Conservation (phyloP, 2,113 vertebrate species). For the Spea multiplicata region DNA sequence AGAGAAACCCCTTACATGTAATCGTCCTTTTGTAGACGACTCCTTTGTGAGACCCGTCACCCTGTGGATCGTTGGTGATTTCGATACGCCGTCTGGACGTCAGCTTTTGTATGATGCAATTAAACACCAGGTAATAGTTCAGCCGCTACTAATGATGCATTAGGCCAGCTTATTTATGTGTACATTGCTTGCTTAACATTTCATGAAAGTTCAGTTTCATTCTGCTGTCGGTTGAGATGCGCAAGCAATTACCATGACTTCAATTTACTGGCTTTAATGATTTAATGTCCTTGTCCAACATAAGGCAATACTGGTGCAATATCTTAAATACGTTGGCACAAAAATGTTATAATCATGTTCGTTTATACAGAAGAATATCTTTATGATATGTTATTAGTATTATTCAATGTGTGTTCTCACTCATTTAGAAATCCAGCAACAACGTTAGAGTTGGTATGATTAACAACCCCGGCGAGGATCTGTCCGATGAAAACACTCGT, state of each 20-base stretch:
- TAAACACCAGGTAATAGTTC: slow-evolving; percentile 83
- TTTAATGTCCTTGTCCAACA: no score
- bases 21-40: slow-evolving; percentile 74
- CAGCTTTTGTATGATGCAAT: slow-evolving; percentile 92
- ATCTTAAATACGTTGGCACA: no score
- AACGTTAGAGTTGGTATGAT: slow-evolving; percentile 87
- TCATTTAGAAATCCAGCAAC: slow-evolving; percentile 82
- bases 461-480: slow-evolving; percentile 78
- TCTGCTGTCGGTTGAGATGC: no score
- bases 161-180: no score
- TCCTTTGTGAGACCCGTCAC: slow-evolving; percentile 91
- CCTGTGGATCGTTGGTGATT: slow-evolving; percentile 96
- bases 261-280: no score
- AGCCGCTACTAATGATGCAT: no score
- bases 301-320: no score
- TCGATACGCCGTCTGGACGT: slow-evolving; percentile 86
- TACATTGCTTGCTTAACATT: no score
- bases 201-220: no score
- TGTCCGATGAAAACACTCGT: slow-evolving; percentile 63
- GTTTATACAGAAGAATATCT: neutral
- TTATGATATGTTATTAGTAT: neutral
- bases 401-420: neutral
- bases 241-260: no score
- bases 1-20: slow-evolving; percentile 16
- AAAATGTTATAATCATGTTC: neutral